These are phyloP conservation scores for Ariopsis seemanni DNA, from an alignment of 2,113 vertebrate genomes.

Conservation along the genomic window DNA sequence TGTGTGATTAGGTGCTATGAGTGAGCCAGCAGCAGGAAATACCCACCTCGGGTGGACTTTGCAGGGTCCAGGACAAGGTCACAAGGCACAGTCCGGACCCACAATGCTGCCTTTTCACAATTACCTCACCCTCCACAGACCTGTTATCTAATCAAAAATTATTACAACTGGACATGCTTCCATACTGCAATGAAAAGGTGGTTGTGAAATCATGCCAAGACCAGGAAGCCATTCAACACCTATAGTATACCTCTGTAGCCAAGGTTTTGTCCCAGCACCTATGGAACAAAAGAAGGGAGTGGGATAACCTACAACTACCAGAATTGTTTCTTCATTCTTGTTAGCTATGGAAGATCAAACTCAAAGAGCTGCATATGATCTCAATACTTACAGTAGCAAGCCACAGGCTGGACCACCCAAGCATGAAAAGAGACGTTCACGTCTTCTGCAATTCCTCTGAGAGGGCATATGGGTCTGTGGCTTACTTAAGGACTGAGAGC, in stretches of 20 bases:
- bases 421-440: not conserved
- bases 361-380: not conserved
- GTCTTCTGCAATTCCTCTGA: not conserved
- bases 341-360: not conserved
- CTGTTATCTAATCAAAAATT: constrained; percentile 27
- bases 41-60: constrained; percentile 32
- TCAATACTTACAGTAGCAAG: not conserved
- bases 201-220: not conserved
- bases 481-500: not conserved
- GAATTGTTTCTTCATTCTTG: not conserved
- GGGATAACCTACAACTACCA: not conserved
- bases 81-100: not conserved
- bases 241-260: not conserved
- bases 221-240: not conserved
- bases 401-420: not conserved
- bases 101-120: constrained; percentile 2
- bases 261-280: not conserved
- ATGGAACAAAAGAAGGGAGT: not conserved
- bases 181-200: not conserved
- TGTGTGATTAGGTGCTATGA: not conserved
- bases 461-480: not conserved
- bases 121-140: not conserved
- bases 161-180: constrained; percentile 32
- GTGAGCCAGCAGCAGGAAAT: constrained; percentile 6
- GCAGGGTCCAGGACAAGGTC: not conserved